These are phyloP conservation scores for Scrobipalpa atriplicella DNA, from an alignment of 2,888 invertebrate genomes.

Conservation along the genomic window DNA sequence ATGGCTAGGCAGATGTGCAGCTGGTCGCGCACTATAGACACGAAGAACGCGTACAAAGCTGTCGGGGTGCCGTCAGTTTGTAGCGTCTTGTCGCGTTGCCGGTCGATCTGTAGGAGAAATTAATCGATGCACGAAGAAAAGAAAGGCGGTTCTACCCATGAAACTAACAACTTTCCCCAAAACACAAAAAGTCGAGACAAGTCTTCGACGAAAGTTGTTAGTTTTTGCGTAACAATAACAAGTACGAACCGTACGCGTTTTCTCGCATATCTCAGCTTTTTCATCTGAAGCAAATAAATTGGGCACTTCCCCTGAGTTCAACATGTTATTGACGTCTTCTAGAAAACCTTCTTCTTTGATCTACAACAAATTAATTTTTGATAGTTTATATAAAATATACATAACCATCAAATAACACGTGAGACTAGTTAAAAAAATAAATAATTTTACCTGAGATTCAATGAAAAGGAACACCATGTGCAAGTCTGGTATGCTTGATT, in stretches of 20 bases:
- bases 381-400: too few species aligned
- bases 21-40: slow-evolving; percentile 93
- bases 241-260: slow-evolving; percentile 87
- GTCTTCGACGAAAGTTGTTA: too few species aligned
- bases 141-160: not conserved
- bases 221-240: too few species aligned
- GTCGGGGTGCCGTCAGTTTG: slow-evolving; percentile 97
- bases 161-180: not conserved
- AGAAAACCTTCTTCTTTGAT: slow-evolving; percentile 96
- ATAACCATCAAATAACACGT: too few species aligned
- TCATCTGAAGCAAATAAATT: slow-evolving; percentile 94
- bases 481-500: slow-evolving; percentile 91
- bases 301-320: slow-evolving; percentile 97
- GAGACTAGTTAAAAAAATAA: too few species aligned
- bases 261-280: slow-evolving; percentile 94
- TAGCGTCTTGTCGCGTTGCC: slow-evolving; percentile 91
- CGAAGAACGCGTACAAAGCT: slow-evolving; percentile 95
- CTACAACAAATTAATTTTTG: slow-evolving; percentile 59
- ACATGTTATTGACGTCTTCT: slow-evolving; percentile 95
- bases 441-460: slow-evolving; percentile 92
- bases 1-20: slow-evolving; percentile 94
- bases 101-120: slow-evolving; percentile 85
- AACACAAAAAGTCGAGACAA: too few species aligned
- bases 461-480: slow-evolving; percentile 95
- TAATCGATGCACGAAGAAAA: too few species aligned